Evolutionary conservation across 2,797 vertebrate genomes (phyloP), one percentile per base, ranked within the genome.

Genomic region (Agapornis canus): DNA sequence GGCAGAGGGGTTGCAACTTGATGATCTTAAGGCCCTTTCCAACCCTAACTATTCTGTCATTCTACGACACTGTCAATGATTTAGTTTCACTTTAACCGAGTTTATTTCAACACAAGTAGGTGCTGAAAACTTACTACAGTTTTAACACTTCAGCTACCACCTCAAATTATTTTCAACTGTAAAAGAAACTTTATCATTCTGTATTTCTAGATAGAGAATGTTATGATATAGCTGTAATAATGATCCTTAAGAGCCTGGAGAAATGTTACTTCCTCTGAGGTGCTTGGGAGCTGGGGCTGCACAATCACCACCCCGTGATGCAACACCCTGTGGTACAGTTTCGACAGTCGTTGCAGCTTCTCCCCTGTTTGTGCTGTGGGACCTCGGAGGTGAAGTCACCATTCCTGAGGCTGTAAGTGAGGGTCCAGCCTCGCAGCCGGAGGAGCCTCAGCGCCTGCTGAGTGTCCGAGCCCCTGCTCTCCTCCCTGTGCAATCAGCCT

Each of bases 321-420:
- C 1, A 22, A 29, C 11, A 1, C 32, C 21, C 2, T 0, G n/a
- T 4, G 32, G 5, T 57, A n/a, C 14, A 16, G 22, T 57, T 25
- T 57, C 54, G 23, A 57, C 54, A 11, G 13, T 0, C 8, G 26
- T 15, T 9, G 4, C 37, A 35, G 69, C 35, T 29, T 29, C 45
- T 51, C 26, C 12, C 26, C 12, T 0, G 0, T 8, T 1, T 2
- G 13, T 25, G 26, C 52, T 9, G 5, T 0, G 5, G 32, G 48
- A 68, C 35, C 48, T 26, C 1, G 2, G 26, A 17, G 10, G 5
- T 4, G 8, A 13, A 76, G 47, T 4, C 61, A 9, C 17, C 9
- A 0, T 18, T 23, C 20, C 22, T 2, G 31, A 4, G 1, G 23
- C 43, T 2, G 3, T 1, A 10, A 20, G 47, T 0, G 9, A 4